Evolutionary conservation across 2,797 vertebrate genomes (phyloP), one percentile per base, ranked within the genome.

Genomic region (Sebastolobus alascanus): DNA sequence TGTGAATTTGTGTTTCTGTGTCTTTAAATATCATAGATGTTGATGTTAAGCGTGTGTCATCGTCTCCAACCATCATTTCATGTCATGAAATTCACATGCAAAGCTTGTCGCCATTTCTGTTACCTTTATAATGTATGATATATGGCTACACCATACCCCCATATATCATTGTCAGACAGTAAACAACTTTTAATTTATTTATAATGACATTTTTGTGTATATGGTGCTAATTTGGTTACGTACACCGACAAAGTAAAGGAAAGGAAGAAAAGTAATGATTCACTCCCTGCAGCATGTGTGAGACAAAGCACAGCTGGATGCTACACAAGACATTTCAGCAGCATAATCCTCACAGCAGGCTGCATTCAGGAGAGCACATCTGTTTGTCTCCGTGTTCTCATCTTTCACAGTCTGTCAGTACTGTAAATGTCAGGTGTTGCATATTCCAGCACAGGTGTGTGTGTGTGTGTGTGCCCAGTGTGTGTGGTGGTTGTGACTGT

Each of bases 351-450:
- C 61, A 55, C 69, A 74, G 77, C 83, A 86, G 85, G 86, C 27
- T 81, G 70, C 84, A 79, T 88, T 86, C 70, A 80, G 75, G 85
- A 90, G 88, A 89, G 88, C 87, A 89, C 92, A 88, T 93, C 70
- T 93, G 92, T 94, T 84, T 90, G 93, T 95, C 83, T 91, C 86
- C 77, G 86, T 87, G 79, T 93, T 88, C 73, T 84, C 93, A 94
- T 94, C 82, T 85, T 75, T 84, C 92, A 92, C 88, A 86, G 93
- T 95, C 75, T 92, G 92, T 94, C 91, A 82, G 90, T 80, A 72
- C 43, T 83, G 84, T 92, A 81, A 90, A 86, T 92, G 91, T 93
- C 90, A 91, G 91, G 83, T 92, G 89, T 83, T 84, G 77, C 84
- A 50, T 80, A 77, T 61, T 76, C 61, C 60, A 86, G 84, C 60